Evolutionary conservation across 2,797 vertebrate species (phyloP).

Genomic region (Amazonetta brasiliensis): DNA sequence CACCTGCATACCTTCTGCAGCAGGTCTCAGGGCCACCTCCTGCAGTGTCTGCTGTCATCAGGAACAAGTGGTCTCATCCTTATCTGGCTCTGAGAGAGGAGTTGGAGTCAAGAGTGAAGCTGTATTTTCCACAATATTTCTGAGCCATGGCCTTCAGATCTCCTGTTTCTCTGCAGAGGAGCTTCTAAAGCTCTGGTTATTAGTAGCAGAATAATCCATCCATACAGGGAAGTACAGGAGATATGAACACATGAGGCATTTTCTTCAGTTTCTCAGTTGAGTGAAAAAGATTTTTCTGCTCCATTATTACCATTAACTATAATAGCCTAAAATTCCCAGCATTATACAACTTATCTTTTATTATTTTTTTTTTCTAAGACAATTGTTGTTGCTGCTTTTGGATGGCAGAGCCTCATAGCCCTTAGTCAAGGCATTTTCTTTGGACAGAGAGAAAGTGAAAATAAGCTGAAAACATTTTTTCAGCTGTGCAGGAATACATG

Average conservation of each 20-base stretch:
- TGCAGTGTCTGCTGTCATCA: not conserved
- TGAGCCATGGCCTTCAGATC: not conserved
- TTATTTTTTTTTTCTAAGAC: not conserved
- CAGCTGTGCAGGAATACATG: accelerated
- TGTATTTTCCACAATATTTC: not conserved
- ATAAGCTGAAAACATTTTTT: not conserved
- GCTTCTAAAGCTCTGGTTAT: not conserved
- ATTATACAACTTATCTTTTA: not conserved
- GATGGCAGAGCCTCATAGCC: not conserved
- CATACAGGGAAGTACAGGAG: not conserved
- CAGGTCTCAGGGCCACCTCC: accelerated
- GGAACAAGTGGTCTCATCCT: not conserved
- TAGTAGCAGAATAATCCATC: not conserved
- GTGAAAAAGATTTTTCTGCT: not conserved
- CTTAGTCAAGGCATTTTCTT: not conserved
- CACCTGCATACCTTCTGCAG: not conserved
- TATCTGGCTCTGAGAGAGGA: not conserved
- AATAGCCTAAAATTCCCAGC: not conserved
- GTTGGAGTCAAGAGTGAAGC: not conserved
- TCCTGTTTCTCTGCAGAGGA: not conserved
- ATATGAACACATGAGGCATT: not conserved
- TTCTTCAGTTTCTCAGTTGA: not conserved
- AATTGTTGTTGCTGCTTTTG: not conserved
- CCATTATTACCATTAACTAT: not conserved
- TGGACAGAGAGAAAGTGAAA: not conserved